Evolutionary conservation across 2,113 vertebrate species (phyloP), one percentile per base, ranked within the genome.

Genomic region (Hypomesus transpacificus): DNA sequence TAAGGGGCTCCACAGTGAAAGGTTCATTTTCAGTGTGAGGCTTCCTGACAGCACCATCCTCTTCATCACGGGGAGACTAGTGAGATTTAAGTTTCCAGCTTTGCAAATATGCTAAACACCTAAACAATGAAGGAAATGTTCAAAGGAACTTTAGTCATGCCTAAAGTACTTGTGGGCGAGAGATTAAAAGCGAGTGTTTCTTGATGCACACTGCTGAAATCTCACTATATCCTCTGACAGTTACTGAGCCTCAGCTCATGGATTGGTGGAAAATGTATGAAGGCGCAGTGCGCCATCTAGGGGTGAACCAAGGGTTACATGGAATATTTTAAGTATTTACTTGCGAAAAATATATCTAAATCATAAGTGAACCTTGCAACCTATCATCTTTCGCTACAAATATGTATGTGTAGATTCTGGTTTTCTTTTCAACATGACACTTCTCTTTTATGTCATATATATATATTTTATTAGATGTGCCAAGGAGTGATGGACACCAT

Each of bases 221-320:
- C 70, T 34, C 68, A 65, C 26, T 26, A 14, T 4, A 7, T 51
- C 3, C 46, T 11, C 21, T 66, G 46, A 20, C 46, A 21, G 63
- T 65, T 28, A 24, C 72, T 54, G 67, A 22, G 26, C 62, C 39
- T 78, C 61, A 53, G 64, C 8, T 51, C 16, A 71, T 57, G 7
- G 14, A 54, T 58, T 50, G 51, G 75, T 75, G 66, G 57, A 21
- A n/a, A 53, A 46, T 46, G 39, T 46, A 11, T 11, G 39, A 46
- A 46, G 39, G 39, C 2, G 39, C 1, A 9, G 65, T 63, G 66
- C 52, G 75, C 87, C 88, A 80, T 75, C 88, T 75, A 74, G 78
- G 75, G 90, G 78, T 50, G 53, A 50, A 14, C 46, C n/a, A 21
- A 22, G 7, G 34, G 46, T 18, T 56, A 18, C 53, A 56, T 56